Conservation (phyloP, 2,797 vertebrate genomes). For the Pterois miles region DNA sequence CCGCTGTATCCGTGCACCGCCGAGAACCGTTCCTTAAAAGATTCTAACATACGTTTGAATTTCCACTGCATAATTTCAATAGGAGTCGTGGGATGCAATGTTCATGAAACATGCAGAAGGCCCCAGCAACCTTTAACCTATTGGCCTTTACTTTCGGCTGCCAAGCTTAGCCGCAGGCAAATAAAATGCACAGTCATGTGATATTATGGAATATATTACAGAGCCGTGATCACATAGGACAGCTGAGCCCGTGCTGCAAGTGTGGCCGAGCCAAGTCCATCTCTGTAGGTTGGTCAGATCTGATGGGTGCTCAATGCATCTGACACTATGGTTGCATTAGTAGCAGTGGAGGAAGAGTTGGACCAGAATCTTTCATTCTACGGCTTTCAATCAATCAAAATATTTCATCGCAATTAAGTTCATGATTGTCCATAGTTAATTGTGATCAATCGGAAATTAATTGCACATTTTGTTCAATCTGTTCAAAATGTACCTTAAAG, state of each 20-base stretch:
- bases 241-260: slow-evolving; percentile 32
- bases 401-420: not conserved
- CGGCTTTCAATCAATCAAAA: not conserved
- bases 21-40: slow-evolving; percentile 22
- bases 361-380: not conserved
- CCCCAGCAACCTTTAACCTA: slow-evolving; percentile 51
- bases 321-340: slow-evolving; percentile 15
- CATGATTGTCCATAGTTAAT: not conserved
- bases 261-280: slow-evolving; percentile 25
- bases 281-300: slow-evolving; percentile 17
- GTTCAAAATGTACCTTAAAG: not conserved
- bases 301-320: slow-evolving; percentile 23
- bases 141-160: slow-evolving; percentile 56
- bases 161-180: slow-evolving; percentile 55
- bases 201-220: slow-evolving; percentile 59
- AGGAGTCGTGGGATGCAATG: slow-evolving; percentile 45
- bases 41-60: slow-evolving; percentile 56
- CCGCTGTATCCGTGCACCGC: slow-evolving; percentile 14
- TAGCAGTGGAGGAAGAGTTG: slow-evolving; percentile 1
- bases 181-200: slow-evolving; percentile 66
- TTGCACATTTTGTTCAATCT: not conserved
- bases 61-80: slow-evolving; percentile 48
- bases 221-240: slow-evolving; percentile 42
- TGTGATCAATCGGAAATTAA: not conserved
- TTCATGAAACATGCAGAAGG: slow-evolving; percentile 66